Evolutionary conservation across 92 coral and sea anemone genomes (phyloP), one percentile per base, ranked within the genome.

Genomic region (Galaxea fascicularis): DNA sequence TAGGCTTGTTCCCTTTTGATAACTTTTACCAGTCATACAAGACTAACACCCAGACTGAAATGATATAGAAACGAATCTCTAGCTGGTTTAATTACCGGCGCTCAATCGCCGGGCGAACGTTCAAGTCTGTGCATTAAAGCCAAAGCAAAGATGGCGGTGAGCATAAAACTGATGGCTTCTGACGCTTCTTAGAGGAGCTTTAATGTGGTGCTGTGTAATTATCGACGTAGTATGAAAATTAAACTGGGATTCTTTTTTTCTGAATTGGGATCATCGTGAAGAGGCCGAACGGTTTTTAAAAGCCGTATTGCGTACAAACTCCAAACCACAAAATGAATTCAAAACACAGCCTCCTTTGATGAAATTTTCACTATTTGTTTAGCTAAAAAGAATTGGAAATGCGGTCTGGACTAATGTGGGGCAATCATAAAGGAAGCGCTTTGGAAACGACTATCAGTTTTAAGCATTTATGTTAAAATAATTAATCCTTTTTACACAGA

Each of bases 371-470:
- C 65, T 54, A 70, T 82, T 82, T 70, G 60, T 56, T 82, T 41
- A 82, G 71, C 86, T 35, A 44, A 54, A 49, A 46, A 56, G 65
- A 46, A 56, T 4, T 51, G 51, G 24, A 56, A 44, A 69, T 15
- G 70, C 78, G 68, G 77, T 31, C 67, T 82, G 16, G 70, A 57
- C 70, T 60, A 46, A 59, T 18, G 56, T 39, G 39, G 62, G 58
- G 58, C 63, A 56, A 17, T 47, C 86, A 25, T 47, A 82, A 21
- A 82, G 86, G 86, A 82, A 82, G 71, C 86, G 22, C 86, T 56
- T 44, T 22, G 78, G 60, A 13, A 69, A 71, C 71, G 65, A 56
- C 24, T 22, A 59, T 25, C 78, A 71, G 54, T 31, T 17, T 15
- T 24, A 82, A 56, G 63, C 70, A 81, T 69, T 39, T 81, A 70